Base-by-base conservation (phyloP, 2,888 invertebrate species). In the Ectropis crepuscularia region DNA sequence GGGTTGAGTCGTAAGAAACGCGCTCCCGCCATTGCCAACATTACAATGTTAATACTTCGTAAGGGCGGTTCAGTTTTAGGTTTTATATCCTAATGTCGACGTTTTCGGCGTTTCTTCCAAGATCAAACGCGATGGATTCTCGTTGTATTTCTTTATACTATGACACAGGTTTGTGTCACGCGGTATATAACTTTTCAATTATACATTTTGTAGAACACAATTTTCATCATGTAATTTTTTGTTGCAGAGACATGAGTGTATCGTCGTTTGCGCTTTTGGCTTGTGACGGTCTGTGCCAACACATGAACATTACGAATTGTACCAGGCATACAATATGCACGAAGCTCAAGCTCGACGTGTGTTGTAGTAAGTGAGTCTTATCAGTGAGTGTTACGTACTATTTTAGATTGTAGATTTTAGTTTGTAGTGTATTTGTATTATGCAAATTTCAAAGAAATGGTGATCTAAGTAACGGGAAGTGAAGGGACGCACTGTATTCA, bases 321-420 rank as follows among this genome's bases (percentile, higher is more conserved):
- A 86, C 91, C 65, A 83, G 88, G 0, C 72, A 79, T 66, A 86
- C 87, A n/a, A 78, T 91, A 55, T 91, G 91, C 74, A 49, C 76
- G 6, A 70, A 81, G n/a, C 81, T 90, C 66, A 86, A 88, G 74
- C 79, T 90, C 76, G 69, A 80, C 70, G 83, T 89, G 74, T 92
- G 91, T 83, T 92, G 91, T 88, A 89, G 91, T 92, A 89, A 89
- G 91, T 90, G 86, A 88, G 87, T 86, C 77, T 83, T 82, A 65
- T 76, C 75, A 67, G 68, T 80, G 74, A 78, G 81, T 81, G 77
- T 80, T 76, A 59, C 69, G 65, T 74, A 68, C 53, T 63, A 50
- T 68, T 71, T 59, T 57, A 54, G 39, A 57, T 53, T 61, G 59
- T 48, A 64, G 60, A 45, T 12, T 61, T 49, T 53, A 46, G 12